Evolutionary conservation across 2,888 invertebrate species (phyloP).

Genomic region (Empis stercorea): DNA sequence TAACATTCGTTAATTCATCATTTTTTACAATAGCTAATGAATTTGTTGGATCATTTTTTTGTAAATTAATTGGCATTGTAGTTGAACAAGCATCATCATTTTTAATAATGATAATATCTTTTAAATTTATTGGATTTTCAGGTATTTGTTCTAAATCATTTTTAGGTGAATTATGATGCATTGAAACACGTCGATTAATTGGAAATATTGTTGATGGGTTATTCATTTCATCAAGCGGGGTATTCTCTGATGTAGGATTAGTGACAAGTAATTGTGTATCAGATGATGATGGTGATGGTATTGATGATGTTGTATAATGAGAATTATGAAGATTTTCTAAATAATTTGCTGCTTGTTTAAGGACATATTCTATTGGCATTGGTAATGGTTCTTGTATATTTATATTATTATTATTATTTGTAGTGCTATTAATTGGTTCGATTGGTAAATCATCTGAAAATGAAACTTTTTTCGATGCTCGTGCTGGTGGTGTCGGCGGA

Average conservation of each 20-base stretch:
- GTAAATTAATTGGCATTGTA: neutral
- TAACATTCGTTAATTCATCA: neutral
- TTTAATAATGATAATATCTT: neutral
- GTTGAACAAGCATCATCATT: too few species aligned
- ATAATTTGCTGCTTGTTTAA: constrained; percentile 28
- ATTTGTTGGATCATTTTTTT: neutral
- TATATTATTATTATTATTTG: constrained; percentile 4
- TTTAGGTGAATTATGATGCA: constrained; percentile 1
- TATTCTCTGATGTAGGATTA: neutral
- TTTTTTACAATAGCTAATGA: neutral
- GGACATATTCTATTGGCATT: constrained; percentile 23
- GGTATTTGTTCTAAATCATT: constrained; percentile 3
- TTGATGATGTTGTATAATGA: constrained; percentile 3
- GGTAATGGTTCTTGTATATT: neutral
- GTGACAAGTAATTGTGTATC: neutral
- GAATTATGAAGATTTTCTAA: constrained; percentile 29
- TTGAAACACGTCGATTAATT: neutral
- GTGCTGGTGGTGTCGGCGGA: constrained; percentile 25
- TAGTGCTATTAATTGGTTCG: constrained; percentile 8
- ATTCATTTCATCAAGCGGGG: neutral
- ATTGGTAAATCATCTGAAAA: constrained; percentile 31
- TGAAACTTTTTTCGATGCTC: constrained; percentile 34
- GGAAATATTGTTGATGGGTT: neutral
- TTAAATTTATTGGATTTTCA: neutral
- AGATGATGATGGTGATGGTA: neutral